These are phyloP conservation scores for Campylomormyrus tamandua DNA, from an alignment of 2,113 vertebrate genomes.

Conservation along the genomic window DNA sequence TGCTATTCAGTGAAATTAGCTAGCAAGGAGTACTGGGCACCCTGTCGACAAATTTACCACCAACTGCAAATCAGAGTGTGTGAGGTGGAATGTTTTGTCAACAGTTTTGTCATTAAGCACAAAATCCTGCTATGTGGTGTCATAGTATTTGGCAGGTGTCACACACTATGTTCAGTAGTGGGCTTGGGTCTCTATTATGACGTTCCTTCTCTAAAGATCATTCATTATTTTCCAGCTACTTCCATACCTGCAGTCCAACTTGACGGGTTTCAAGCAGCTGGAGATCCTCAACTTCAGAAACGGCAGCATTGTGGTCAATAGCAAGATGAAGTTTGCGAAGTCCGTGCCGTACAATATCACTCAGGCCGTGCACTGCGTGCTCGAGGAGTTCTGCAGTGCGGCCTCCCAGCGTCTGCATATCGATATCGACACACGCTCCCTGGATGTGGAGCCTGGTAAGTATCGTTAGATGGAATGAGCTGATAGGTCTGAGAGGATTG, in stretches of 20 bases:
- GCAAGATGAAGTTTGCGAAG: constrained; percentile 74
- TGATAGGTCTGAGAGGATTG: neutral
- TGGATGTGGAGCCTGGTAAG: constrained; percentile 75
- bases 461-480: neutral
- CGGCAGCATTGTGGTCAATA: constrained; percentile 86
- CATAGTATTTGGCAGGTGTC: neutral
- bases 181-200: neutral
- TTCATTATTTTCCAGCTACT: constrained; percentile 67
- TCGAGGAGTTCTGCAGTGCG: constrained; percentile 74
- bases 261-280: constrained; percentile 84
- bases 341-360: constrained; percentile 84
- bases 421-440: constrained; percentile 78
- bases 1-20: neutral
- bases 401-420: constrained; percentile 64
- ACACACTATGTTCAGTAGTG: neutral
- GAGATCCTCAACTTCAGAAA: constrained; percentile 88
- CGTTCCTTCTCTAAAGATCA: neutral
- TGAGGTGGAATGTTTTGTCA: neutral
- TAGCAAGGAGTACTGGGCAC: neutral
- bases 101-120: neutral
- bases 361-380: constrained; percentile 68
- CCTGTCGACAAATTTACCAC: neutral
- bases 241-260: constrained; percentile 77
- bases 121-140: neutral
- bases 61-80: neutral